Evolutionary conservation across 2,113 vertebrate genomes (phyloP).

Genomic region (Oostethus manadensis): DNA sequence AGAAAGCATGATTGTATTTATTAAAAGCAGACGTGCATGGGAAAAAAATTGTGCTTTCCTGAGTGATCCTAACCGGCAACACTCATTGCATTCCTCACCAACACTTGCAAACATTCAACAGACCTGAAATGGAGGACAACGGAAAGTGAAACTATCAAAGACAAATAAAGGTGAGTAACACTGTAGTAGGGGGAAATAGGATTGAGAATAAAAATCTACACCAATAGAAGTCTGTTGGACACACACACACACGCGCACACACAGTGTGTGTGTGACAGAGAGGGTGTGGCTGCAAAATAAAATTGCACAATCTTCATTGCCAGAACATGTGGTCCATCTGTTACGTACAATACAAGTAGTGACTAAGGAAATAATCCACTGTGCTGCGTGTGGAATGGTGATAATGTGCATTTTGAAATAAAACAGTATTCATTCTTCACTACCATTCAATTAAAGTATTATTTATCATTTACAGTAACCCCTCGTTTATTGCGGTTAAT

Average conservation of each 20-base stretch:
- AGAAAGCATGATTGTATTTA: not conserved
- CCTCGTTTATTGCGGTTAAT: too few relatives aligned
- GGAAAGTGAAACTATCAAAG: slow-evolving; percentile 21
- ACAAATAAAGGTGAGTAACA: slow-evolving; percentile 19
- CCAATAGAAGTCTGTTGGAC: slow-evolving; percentile 40
- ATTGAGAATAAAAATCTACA: slow-evolving; percentile 23
- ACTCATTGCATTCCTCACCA: slow-evolving; percentile 9
- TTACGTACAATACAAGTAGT: not conserved
- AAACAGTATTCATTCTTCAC: too few relatives aligned
- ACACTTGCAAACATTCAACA: slow-evolving; percentile 29
- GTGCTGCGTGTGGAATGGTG: not conserved
- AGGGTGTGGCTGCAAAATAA: slow-evolving; percentile 24
- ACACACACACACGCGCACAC: slow-evolving; percentile 35
- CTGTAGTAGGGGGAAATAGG: slow-evolving; percentile 20
- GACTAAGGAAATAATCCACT: not conserved
- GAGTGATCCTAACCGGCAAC: not conserved
- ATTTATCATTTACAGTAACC: too few relatives aligned
- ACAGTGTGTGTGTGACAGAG: slow-evolving; percentile 16
- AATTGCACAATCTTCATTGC: slow-evolving; percentile 29
- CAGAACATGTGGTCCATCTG: slow-evolving; percentile 1
- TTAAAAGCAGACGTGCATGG: not conserved
- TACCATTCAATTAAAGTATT: too few relatives aligned
- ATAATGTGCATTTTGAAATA: too few relatives aligned
- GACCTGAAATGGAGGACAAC: slow-evolving; percentile 3
- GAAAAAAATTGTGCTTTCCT: not conserved